Evolutionary conservation across 2,797 vertebrate genomes (phyloP).

Genomic region (Enoplosus armatus): DNA sequence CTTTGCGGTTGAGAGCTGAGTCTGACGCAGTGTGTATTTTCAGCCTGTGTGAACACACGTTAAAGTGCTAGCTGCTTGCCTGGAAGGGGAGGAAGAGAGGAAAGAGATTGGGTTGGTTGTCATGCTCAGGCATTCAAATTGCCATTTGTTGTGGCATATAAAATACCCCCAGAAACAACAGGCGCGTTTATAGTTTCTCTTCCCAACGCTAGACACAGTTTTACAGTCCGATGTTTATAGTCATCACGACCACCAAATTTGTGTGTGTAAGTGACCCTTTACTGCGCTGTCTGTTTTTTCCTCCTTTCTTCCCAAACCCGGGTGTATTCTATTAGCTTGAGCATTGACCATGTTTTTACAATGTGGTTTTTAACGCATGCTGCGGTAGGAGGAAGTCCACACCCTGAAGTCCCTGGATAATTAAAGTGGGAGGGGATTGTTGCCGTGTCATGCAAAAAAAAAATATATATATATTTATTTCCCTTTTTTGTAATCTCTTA

Average conservation of each 20-base stretch:
- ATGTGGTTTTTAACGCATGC: conserved; percentile 37
- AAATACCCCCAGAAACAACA: conserved; percentile 73
- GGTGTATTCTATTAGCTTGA: conserved; percentile 50
- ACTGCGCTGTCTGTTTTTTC: conserved; percentile 22
- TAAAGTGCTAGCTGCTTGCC: conserved; percentile 56
- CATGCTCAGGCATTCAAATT: conserved; percentile 71
- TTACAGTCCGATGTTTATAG: conserved; percentile 67
- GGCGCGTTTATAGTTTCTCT: conserved; percentile 71
- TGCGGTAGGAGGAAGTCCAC: conserved; percentile 39
- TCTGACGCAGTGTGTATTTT: conserved; percentile 62
- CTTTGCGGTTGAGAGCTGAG: conserved; percentile 63
- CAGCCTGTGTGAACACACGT: conserved; percentile 61
- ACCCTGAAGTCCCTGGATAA: conserved; percentile 43
- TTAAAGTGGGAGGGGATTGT: conserved; percentile 39
- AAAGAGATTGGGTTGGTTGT: conserved; percentile 58
- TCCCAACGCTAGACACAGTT: conserved; percentile 53
- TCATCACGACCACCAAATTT: conserved; percentile 67
- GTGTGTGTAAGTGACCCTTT: conserved; percentile 65
- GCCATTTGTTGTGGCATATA: conserved; percentile 73
- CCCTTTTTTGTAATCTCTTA: conserved; percentile 34
- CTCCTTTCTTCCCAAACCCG: conserved; percentile 3
- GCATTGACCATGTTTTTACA: conserved; percentile 56
- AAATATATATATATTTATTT: conserved; percentile 45
- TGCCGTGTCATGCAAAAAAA: conserved; percentile 30
- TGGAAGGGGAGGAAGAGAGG: conserved; percentile 54